Percentiles rank a stretch among this genome's conserved stretches.
Evolutionary conservation across 2,113 vertebrate genomes (phyloP).

Genomic region (Callocephalon fimbriatum): DNA sequence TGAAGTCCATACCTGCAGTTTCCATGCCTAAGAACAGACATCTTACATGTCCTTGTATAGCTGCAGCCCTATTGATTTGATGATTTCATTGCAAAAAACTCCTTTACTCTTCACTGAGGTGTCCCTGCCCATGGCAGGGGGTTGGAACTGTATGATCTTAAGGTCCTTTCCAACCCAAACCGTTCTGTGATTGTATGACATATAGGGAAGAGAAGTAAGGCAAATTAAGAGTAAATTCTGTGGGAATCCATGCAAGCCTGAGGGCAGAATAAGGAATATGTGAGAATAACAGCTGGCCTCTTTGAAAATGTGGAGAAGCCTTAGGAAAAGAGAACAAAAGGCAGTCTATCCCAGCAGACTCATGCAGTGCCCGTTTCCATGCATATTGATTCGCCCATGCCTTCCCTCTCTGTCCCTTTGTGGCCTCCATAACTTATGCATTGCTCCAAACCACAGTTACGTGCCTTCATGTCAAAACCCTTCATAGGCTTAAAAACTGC

Average conservation of each 20-base stretch:
- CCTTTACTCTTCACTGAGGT: not conserved
- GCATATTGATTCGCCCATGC: not conserved
- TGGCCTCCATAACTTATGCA: not conserved
- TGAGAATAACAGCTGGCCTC: not conserved
- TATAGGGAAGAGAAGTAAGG: not conserved
- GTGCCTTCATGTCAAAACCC: not conserved
- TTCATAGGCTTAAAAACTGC: not conserved
- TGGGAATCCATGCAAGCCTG: not conserved
- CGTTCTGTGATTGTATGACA: not conserved
- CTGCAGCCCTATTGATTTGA: not conserved
- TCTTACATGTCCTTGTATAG: not conserved
- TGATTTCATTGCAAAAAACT: not conserved
- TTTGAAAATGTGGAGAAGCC: not conserved
- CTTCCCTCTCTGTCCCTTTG: not conserved
- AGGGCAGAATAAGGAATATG: not conserved
- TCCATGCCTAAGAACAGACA: not conserved
- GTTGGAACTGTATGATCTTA: not conserved
- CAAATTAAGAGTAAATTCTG: not conserved
- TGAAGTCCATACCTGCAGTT: not conserved
- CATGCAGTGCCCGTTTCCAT: not conserved
- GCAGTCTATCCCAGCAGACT: not conserved
- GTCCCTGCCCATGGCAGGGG: not conserved
- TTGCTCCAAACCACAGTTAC: not conserved
- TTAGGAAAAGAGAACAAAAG: not conserved
- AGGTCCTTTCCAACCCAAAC: not conserved